Evolutionary conservation across 2,888 invertebrate genomes (phyloP).

Genomic region (Chydorus sphaericus): DNA sequence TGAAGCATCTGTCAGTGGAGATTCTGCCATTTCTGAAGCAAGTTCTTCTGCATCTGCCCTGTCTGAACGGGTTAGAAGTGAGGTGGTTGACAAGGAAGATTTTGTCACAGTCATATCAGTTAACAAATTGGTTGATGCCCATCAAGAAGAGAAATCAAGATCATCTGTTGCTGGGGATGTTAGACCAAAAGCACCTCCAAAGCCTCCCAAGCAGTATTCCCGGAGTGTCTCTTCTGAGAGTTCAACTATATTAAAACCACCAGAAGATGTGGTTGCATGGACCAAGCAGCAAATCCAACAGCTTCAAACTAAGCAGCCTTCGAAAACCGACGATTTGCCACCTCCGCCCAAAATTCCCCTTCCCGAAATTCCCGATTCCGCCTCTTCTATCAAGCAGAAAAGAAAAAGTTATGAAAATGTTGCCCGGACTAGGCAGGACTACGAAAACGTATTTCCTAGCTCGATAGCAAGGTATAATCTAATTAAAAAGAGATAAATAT

Average conservation of each 20-base stretch:
- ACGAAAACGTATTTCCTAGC: constrained; percentile 9
- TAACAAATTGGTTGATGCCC: neutral
- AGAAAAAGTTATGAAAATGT: constrained; percentile 13
- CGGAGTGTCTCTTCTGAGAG: constrained; percentile 18
- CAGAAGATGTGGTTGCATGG: constrained; percentile 12
- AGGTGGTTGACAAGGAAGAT: too few species aligned
- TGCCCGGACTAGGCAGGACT: neutral
- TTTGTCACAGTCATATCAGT: constrained; percentile 1
- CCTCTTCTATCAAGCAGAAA: too few species aligned
- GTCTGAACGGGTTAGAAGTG: too few species aligned
- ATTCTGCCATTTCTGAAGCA: neutral
- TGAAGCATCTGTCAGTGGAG: neutral
- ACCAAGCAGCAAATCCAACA: constrained; percentile 14
- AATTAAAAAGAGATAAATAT: neutral
- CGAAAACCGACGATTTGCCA: neutral
- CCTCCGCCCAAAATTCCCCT: too few species aligned
- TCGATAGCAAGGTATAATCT: neutral
- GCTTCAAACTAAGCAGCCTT: neutral
- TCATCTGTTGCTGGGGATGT: neutral
- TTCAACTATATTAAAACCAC: neutral
- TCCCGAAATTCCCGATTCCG: neutral
- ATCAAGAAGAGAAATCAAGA: too few species aligned
- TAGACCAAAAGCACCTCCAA: constrained; percentile 26
- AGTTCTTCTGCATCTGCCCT: neutral
- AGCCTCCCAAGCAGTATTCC: constrained; percentile 28